These are phyloP conservation scores for Notechis scutatus DNA, from an alignment of 2,113 vertebrate genomes.

Conservation along the genomic window DNA sequence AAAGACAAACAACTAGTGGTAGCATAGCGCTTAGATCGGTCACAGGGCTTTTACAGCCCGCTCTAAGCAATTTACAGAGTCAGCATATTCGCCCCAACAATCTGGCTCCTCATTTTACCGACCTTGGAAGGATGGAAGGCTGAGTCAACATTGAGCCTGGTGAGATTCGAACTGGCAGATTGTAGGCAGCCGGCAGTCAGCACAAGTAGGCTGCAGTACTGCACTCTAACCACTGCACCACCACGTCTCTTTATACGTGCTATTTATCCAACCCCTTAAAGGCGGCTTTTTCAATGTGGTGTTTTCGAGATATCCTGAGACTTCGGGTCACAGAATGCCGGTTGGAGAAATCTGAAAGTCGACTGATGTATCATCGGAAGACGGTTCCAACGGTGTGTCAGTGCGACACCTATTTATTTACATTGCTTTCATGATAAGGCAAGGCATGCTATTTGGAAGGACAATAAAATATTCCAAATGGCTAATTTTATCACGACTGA, in stretches of 20 bases:
- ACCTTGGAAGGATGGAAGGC: too few relatives aligned
- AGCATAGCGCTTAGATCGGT: too few relatives aligned
- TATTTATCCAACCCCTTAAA: not conserved
- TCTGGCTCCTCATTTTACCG: too few relatives aligned
- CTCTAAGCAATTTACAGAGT: too few relatives aligned
- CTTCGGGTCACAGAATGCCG: not conserved
- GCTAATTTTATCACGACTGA: not conserved
- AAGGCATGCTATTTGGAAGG: not conserved
- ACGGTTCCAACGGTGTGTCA: not conserved
- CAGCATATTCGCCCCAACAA: too few relatives aligned
- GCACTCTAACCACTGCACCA: too few relatives aligned
- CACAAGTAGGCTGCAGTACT: too few relatives aligned
- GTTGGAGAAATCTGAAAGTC: not conserved
- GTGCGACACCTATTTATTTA: not conserved
- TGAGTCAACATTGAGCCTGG: too few relatives aligned
- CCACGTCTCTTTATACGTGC: too few relatives aligned
- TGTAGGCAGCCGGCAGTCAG: too few relatives aligned
- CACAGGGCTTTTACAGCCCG: too few relatives aligned
- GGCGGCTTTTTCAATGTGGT: not conserved
- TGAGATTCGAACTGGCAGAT: too few relatives aligned
- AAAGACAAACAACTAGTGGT: not conserved
- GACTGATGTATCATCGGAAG: not conserved
- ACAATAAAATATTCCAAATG: not conserved
- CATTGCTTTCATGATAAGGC: not conserved
- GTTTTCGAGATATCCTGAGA: not conserved